A percentile compares a stretch with the other conserved stretches of the same genome.
Conservation (phyloP, 2,888 invertebrate genomes). For the Heteromyza rotundicornis region DNA sequence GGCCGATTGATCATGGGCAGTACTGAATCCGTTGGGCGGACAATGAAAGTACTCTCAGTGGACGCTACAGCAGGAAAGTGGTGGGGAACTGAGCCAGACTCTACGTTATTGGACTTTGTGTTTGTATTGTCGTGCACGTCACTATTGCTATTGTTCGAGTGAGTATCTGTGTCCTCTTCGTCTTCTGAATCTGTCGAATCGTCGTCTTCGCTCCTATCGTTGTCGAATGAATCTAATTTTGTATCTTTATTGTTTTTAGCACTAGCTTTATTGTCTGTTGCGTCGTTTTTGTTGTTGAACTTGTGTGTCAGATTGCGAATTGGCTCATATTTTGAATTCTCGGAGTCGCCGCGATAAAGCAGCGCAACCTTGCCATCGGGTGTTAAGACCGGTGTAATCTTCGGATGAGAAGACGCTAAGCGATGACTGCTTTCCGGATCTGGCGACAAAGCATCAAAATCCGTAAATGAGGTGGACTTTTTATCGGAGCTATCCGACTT, state of each 20-base stretch:
- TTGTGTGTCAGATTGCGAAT: slow-evolving; percentile 62
- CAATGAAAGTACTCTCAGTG: slow-evolving; percentile 44
- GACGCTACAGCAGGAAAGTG: slow-evolving; percentile 12
- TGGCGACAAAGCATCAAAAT: slow-evolving; percentile 59
- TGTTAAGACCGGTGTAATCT: slow-evolving; percentile 64
- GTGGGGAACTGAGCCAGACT: background rate
- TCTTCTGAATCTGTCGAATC: slow-evolving; percentile 33
- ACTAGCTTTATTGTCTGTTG: slow-evolving; percentile 34
- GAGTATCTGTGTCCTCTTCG: slow-evolving; percentile 28
- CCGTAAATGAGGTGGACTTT: slow-evolving; percentile 53
- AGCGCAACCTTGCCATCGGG: slow-evolving; percentile 64
- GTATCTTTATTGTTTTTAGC: slow-evolving; percentile 33
- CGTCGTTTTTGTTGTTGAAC: slow-evolving; percentile 40
- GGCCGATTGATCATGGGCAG: slow-evolving; percentile 63
- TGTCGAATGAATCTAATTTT: slow-evolving; percentile 30
- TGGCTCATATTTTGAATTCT: slow-evolving; percentile 63
- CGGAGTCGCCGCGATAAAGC: slow-evolving; percentile 63
- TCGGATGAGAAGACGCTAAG: slow-evolving; percentile 60
- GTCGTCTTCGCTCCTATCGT: slow-evolving; percentile 31
- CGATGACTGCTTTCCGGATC: slow-evolving; percentile 62
- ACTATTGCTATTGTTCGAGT: slow-evolving; percentile 17
- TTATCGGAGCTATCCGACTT: slow-evolving; percentile 32
- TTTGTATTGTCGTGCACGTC: slow-evolving; percentile 25
- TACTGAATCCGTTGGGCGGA: slow-evolving; percentile 56
- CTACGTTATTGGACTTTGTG: slow-evolving; percentile 34